phyloP scores from a whole-genome alignment of 2,113 vertebrate genomes.

The Epinephelus lanceolatus region DNA sequence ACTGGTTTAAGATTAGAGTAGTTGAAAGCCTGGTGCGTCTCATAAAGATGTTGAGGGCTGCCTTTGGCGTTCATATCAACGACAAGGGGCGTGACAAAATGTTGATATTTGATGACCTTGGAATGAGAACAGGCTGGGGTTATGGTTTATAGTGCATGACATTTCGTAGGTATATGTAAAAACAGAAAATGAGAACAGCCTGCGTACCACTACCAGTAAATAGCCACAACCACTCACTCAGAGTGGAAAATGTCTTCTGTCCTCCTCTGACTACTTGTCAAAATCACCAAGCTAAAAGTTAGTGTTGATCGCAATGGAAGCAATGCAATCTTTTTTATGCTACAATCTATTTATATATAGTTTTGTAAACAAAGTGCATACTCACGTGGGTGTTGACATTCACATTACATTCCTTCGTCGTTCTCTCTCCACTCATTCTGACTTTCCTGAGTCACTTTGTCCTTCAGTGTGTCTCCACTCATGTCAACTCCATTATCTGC shows the following conservation, averaged over 20 bases:
- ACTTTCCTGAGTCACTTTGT: constrained; percentile 29
- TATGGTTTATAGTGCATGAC: no score
- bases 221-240: neutral
- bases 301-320: neutral
- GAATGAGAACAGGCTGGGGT: no score
- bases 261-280: neutral
- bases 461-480: constrained; percentile 9
- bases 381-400: no score
- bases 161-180: no score
- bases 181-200: no score
- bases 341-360: neutral
- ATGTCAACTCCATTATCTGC: constrained; percentile 20
- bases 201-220: neutral
- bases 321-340: neutral
- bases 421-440: neutral
- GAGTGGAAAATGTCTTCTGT: neutral
- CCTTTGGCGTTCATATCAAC: no score
- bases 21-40: no score
- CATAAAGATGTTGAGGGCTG: no score
- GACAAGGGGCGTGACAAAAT: no score
- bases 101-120: no score
- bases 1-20: no score
- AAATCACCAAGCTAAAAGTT: neutral
- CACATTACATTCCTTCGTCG: neutral
- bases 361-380: neutral